A percentile compares a stretch with the other conserved stretches of the same genome.
These are phyloP conservation scores for Muscidifurax raptorellus DNA, from an alignment of 1,140 invertebrate species.

Conservation along the genomic window DNA sequence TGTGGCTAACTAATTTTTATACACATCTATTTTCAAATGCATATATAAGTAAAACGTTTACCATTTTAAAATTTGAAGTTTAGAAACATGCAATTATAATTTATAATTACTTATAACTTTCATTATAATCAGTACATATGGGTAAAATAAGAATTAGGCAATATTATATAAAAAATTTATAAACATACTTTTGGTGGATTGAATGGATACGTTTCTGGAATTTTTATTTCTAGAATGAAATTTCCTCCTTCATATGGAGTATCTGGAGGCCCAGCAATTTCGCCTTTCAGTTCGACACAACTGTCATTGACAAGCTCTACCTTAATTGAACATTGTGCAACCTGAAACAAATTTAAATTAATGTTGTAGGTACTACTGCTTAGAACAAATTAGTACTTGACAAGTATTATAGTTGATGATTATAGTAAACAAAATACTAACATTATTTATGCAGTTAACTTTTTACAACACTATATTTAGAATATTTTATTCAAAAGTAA, in stretches of 20 bases:
- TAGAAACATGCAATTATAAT: no score
- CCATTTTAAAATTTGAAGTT: no score
- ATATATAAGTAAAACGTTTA: no score
- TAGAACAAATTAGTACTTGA: no score
- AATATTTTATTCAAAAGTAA: not conserved
- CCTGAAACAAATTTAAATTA: slow-evolving; percentile 76
- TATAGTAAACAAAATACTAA: no score
- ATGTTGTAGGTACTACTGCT: not conserved
- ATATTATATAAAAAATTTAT: not conserved
- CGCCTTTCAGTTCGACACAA: slow-evolving; percentile 93
- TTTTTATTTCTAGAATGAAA: slow-evolving; percentile 96
- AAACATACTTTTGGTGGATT: slow-evolving; percentile 95
- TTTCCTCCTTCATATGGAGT: slow-evolving; percentile 97
- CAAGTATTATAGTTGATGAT: no score
- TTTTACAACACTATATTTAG: not conserved
- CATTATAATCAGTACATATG: no score
- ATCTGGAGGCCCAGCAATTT: slow-evolving; percentile 95
- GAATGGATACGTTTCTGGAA: slow-evolving; percentile 99
- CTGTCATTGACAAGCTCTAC: slow-evolving; percentile 94
- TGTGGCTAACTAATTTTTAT: no score
- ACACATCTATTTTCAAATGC: no score
- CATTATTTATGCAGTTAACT: not conserved
- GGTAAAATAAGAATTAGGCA: no score
- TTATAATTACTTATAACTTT: no score
- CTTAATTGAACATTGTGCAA: slow-evolving; percentile 93